These are phyloP conservation scores for Hybos culiciformis DNA, from an alignment of 2,888 invertebrate species.

Conservation along the genomic window DNA sequence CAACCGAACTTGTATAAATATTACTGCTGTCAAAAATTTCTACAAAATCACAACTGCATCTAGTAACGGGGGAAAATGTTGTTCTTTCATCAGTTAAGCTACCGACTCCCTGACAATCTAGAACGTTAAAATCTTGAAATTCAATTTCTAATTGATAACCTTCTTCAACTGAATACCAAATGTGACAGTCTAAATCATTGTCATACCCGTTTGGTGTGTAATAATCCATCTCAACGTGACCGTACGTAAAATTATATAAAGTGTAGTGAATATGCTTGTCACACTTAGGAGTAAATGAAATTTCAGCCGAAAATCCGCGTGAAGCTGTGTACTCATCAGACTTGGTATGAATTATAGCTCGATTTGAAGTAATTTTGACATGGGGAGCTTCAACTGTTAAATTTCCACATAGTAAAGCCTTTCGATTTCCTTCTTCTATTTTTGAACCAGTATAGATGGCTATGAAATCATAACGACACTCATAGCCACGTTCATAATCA, in stretches of 20 bases:
- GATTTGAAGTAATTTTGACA: conserved; percentile 46
- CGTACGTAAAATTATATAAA: background rate
- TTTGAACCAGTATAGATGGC: conserved; percentile 43
- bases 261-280: conserved; percentile 44
- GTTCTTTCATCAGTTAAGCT: no score
- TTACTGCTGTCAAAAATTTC: conserved; percentile 59
- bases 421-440: conserved; percentile 27
- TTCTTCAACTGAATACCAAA: conserved; percentile 47
- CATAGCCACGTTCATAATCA: conserved; percentile 37
- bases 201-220: background rate
- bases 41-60: conserved; percentile 57
- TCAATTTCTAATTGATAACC: conserved; percentile 49
- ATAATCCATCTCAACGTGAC: background rate
- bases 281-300: conserved; percentile 54
- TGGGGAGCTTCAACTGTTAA: conserved; percentile 40
- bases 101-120: conserved; percentile 31
- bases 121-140: conserved; percentile 41
- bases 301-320: conserved; percentile 44
- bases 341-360: conserved; percentile 41
- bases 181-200: conserved; percentile 54
- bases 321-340: conserved; percentile 36
- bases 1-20: conserved; percentile 41
- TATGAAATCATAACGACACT: conserved; percentile 48
- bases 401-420: conserved; percentile 54
- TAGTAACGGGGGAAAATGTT: background rate